A percentile compares a stretch with the other conserved stretches of the same genome.
Evolutionary conservation across 2,113 vertebrate species (phyloP).

Genomic region (Ceuthmochares aereus): DNA sequence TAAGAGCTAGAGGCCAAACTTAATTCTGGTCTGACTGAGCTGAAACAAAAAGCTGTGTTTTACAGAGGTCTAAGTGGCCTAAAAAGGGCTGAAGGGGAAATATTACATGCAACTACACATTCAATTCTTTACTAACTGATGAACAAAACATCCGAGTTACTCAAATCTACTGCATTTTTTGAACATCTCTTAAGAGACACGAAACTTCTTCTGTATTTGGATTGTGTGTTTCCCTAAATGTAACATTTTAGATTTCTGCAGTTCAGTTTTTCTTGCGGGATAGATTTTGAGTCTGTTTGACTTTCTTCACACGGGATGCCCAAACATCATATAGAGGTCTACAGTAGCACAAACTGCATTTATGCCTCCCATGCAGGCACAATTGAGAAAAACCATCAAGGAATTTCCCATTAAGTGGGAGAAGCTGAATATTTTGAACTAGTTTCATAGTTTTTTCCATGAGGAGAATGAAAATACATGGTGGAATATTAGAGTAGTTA

Average conservation of each 20-base stretch:
- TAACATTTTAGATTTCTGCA: not conserved
- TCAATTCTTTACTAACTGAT: not conserved
- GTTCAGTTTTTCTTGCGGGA: not conserved
- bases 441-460: not conserved
- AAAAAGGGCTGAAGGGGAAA: not conserved
- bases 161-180: not conserved
- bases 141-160: not conserved
- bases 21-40: not conserved
- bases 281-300: not conserved
- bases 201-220: not conserved
- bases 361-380: not conserved
- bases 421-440: not conserved
- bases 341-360: not conserved
- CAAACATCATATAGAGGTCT: not conserved
- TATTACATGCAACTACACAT: not conserved
- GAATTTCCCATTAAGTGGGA: not conserved
- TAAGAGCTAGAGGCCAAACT: not conserved
- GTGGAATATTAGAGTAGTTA: not conserved
- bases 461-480: not conserved
- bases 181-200: not conserved
- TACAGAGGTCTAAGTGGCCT: not conserved
- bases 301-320: not conserved
- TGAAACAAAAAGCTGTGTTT: not conserved
- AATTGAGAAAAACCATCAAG: not conserved
- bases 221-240: not conserved